Evolutionary conservation across 92 coral and sea anemone genomes (phyloP), one percentile per base, ranked within the genome.

Genomic region (Plumapathes pennacea): DNA sequence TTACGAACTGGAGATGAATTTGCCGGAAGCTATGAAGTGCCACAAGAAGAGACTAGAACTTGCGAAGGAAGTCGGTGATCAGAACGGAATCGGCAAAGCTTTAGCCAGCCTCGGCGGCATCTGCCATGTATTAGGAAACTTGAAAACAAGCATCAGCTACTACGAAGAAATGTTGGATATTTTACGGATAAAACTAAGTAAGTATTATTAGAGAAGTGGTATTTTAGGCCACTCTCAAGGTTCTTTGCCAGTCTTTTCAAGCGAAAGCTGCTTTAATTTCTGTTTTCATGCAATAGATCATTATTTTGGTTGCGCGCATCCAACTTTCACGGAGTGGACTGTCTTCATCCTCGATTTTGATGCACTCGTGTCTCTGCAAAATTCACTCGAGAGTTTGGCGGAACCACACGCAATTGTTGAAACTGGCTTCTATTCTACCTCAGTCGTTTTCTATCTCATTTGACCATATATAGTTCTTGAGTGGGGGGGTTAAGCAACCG

Each of bases 151-250:
- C 40, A 77, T 87, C 10, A 67, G 52, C 2, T 87, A 71, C 32
- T 87, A 87, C 57, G 82, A 87, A 28, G 96, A 94, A 54, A 74
- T 94, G 94, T 69, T 94, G 45, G 63, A 61, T 18, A 82, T 84
- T 29, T 61, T 94, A 11, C 68, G 99, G 11, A 90, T 84, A 20
- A 94, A 94, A 71, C 83, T 94, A 22, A 59, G 99, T 94, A 89
- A 72, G 99, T 89, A 46, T 9, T 40, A 7, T 6, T 11, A 27
- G 5, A 27, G 7, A 1, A 2, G 21, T n/a, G 26, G 4, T 23
- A 5, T 4, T 11, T 11, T 11, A 53, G 13, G 10, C 9, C 4
- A 53, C 11, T 50, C 4, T 9, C 33, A 4, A n/a, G n/a, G n/a
- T n/a, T n/a, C n/a, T n/a, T n/a, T n/a, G n/a, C n/a, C n/a, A n/a